Percentiles rank a stretch among this genome's conserved stretches.
phyloP scores from a whole-genome alignment of 2,797 vertebrate genomes.

The Syndactyla subalaris region DNA sequence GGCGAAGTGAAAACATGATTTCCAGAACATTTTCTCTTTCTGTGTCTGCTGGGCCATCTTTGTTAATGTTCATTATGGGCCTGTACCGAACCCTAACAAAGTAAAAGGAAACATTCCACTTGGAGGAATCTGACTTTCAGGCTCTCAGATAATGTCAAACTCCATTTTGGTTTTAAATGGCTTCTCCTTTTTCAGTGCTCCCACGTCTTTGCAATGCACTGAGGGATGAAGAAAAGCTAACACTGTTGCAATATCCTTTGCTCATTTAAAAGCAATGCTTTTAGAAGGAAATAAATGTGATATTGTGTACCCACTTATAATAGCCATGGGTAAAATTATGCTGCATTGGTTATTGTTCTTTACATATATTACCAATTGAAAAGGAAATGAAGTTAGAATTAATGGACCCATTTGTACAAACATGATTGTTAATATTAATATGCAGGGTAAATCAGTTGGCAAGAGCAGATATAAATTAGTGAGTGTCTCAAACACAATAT shows the following conservation, averaged over 20 bases:
- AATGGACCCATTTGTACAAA: conserved; percentile 46
- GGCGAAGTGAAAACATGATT: not conserved
- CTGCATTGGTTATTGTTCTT: conserved; percentile 46
- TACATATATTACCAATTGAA: conserved; percentile 31
- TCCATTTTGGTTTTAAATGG: not conserved
- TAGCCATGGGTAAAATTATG: conserved; percentile 38
- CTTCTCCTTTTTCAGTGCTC: not conserved
- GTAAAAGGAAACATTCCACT: not conserved
- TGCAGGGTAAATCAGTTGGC: conserved; percentile 3
- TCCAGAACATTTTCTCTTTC: not conserved
- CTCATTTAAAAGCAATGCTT: conserved; percentile 38
- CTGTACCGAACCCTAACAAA: not conserved
- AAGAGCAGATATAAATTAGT: conserved; percentile 38
- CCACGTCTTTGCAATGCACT: not conserved
- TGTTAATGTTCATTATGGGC: not conserved
- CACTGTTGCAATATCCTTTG: not conserved
- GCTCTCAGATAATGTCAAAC: not conserved
- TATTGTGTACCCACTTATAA: not conserved
- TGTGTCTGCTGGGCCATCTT: not conserved
- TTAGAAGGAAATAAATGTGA: conserved; percentile 36
- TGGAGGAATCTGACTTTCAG: not conserved
- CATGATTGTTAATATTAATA: conserved; percentile 55
- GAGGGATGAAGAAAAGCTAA: not conserved
- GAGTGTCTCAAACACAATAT: not conserved
- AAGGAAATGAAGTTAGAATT: conserved; percentile 60